Evolutionary conservation across 2,888 invertebrate genomes (phyloP).

Genomic region (Scaptomyza parva): DNA sequence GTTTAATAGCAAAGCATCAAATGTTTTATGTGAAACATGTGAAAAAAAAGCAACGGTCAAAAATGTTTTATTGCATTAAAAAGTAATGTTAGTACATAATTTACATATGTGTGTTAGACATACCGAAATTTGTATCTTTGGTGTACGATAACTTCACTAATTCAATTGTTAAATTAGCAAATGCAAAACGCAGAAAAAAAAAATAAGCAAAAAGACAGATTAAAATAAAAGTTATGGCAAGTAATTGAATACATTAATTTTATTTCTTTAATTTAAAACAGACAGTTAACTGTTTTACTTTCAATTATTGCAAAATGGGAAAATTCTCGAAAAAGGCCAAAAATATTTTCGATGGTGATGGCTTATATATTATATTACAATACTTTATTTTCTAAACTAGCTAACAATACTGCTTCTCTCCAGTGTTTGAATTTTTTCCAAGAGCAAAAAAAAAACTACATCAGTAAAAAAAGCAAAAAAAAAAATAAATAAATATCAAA

Average conservation of each 20-base stretch:
- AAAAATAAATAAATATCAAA: too few relatives aligned
- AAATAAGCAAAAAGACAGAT: constrained; percentile 52
- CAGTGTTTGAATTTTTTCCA: too few relatives aligned
- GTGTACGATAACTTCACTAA: constrained; percentile 67
- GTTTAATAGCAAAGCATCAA: constrained; percentile 52
- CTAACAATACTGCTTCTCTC: too few relatives aligned
- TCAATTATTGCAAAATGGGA: too few relatives aligned
- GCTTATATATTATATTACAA: too few relatives aligned
- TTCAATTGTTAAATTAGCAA: constrained; percentile 68
- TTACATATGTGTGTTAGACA: constrained; percentile 42
- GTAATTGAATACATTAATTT: constrained; percentile 6
- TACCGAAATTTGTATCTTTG: constrained; percentile 51
- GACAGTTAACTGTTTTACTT: too few relatives aligned
- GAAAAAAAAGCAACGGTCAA: constrained; percentile 1
- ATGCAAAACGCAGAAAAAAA: constrained; percentile 41
- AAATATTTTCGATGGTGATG: too few relatives aligned
- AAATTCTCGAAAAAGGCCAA: too few relatives aligned
- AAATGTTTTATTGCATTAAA: constrained; percentile 52
- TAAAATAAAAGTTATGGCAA: constrained; percentile 53
- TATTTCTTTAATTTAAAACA: too few relatives aligned
- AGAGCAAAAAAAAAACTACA: too few relatives aligned
- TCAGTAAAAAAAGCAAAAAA: too few relatives aligned
- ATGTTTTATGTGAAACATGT: constrained; percentile 50
- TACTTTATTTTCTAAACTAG: too few relatives aligned
- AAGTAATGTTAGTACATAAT: constrained; percentile 20